Percentiles rank a stretch among this genome's conserved stretches.
Evolutionary conservation across 2,113 vertebrate species (phyloP).

Genomic region (Rhodinocichla rosea): DNA sequence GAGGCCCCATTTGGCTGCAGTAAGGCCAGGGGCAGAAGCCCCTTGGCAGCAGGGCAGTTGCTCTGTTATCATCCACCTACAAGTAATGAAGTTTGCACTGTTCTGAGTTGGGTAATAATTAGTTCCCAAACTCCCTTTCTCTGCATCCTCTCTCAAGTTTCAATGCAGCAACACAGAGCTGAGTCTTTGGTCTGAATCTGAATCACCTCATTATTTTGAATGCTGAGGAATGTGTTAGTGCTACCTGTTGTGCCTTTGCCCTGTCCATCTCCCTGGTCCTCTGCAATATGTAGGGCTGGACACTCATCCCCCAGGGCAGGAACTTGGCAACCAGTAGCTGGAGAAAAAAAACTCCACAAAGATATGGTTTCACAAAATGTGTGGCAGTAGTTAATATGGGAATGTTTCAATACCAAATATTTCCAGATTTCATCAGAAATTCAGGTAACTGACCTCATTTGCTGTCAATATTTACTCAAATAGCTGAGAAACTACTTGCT

Average conservation of each 20-base stretch:
- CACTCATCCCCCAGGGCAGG: background rate
- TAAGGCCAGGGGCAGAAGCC: background rate
- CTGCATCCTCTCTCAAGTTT: background rate
- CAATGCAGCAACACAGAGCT: background rate
- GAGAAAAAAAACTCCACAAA: accelerated
- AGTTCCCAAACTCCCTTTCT: background rate
- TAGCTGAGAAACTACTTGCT: background rate
- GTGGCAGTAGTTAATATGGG: background rate
- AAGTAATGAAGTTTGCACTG: background rate
- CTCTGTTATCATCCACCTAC: background rate
- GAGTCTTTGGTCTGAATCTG: background rate
- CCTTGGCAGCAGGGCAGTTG: background rate
- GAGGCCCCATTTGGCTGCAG: background rate
- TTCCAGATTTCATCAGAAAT: background rate
- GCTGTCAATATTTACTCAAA: background rate
- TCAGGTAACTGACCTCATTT: background rate
- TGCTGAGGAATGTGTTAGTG: background rate
- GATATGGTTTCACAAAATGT: background rate
- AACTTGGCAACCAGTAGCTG: background rate
- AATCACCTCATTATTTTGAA: background rate
- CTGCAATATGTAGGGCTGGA: background rate
- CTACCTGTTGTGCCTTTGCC: background rate
- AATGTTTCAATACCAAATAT: accelerated
- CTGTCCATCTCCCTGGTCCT: accelerated
- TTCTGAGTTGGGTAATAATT: background rate